A percentile compares a stretch with the other conserved stretches of the same genome.
phyloP scores from a whole-genome alignment of 1,140 invertebrate genomes.

The Sitobion miscanthi region DNA sequence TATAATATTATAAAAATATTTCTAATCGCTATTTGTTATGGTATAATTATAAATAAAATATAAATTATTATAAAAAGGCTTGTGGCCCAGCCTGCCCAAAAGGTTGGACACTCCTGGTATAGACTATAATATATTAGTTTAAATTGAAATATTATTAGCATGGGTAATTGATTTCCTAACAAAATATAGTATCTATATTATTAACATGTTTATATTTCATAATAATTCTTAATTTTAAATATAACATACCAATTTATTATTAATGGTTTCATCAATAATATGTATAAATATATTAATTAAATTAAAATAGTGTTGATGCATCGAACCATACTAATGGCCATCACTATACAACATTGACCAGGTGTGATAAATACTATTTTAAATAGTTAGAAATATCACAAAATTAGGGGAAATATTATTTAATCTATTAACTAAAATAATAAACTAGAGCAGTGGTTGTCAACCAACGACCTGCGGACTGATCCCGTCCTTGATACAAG shows the following conservation, averaged over 20 bases:
- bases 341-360: background rate
- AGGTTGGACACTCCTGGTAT: no score
- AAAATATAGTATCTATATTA: background rate
- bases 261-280: background rate
- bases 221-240: no score
- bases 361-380: background rate
- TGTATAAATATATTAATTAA: background rate
- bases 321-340: background rate
- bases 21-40: no score
- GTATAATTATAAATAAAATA: no score
- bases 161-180: background rate
- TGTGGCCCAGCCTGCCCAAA: no score
- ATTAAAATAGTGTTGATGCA: background rate
- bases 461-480: background rate
- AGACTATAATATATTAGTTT: background rate
- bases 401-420: background rate
- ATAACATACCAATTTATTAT: background rate
- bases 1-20: no score
- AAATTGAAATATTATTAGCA: background rate
- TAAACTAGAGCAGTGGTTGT: background rate
- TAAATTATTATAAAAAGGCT: no score
- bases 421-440: background rate
- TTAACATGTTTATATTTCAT: background rate
- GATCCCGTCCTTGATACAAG: background rate
- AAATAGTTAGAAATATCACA: background rate